Percentiles rank a stretch among this genome's conserved stretches.
These are phyloP conservation scores for Gambusia yucatana DNA, from an alignment of 2,797 vertebrate genomes.

Conservation along the genomic window DNA sequence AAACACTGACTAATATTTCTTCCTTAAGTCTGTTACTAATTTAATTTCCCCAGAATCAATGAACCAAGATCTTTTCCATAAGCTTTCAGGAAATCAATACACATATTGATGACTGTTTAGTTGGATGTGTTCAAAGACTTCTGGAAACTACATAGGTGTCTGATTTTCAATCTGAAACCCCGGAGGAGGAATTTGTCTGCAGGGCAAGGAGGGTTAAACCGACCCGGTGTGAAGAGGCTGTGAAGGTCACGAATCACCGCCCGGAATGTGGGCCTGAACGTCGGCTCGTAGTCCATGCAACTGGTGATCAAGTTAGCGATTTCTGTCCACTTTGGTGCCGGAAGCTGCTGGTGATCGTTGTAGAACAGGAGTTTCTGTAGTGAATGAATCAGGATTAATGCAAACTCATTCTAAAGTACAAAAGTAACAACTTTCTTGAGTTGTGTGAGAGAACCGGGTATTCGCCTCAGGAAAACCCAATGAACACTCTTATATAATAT, in stretches of 20 bases:
- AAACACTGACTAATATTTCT: background rate
- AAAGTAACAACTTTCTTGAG: background rate
- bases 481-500: background rate
- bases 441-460: background rate
- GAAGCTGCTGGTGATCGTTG: constrained; percentile 92
- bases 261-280: constrained; percentile 92
- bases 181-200: background rate
- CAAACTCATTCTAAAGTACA: background rate
- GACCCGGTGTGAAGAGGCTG: constrained; percentile 95
- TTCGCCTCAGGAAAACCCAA: background rate
- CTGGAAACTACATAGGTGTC: background rate
- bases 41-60: background rate
- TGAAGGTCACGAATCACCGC: constrained; percentile 94
- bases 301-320: constrained; percentile 92
- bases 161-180: background rate
- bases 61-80: background rate
- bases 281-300: constrained; percentile 97
- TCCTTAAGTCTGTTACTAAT: background rate
- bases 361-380: constrained; percentile 93
- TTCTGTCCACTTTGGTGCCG: constrained; percentile 95
- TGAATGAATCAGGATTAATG: background rate
- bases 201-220: constrained; percentile 30
- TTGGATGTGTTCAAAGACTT: background rate
- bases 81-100: background rate
- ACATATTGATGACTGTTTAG: background rate